These are phyloP conservation scores for Bucorvus abyssinicus DNA, from an alignment of 2,797 vertebrate species.

Conservation along the genomic window DNA sequence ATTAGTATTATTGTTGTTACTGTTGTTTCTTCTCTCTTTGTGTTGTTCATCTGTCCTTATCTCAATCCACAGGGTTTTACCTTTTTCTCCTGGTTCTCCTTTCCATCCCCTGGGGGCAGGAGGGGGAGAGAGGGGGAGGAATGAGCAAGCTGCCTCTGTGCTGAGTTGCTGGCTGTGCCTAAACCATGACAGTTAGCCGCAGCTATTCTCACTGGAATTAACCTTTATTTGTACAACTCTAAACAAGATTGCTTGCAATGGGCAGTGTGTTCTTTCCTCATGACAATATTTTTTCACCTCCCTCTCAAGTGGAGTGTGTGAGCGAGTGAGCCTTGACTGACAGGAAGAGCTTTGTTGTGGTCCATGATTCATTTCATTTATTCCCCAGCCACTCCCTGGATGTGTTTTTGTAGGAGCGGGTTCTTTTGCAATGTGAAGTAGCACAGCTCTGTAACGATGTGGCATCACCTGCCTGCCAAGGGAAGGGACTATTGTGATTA, in stretches of 20 bases:
- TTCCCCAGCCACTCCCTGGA: constrained; percentile 65
- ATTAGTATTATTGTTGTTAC: too few species aligned
- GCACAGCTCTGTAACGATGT: constrained; percentile 5
- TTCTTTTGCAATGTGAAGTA: constrained; percentile 61
- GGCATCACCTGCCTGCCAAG: not conserved
- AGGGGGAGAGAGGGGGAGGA: too few species aligned
- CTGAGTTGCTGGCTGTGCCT: too few species aligned
- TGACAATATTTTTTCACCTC: constrained; percentile 47
- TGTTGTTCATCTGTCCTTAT: too few species aligned
- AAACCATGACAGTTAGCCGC: not conserved
- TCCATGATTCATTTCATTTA: constrained; percentile 67
- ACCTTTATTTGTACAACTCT: not conserved
- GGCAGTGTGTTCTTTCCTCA: constrained; percentile 46
- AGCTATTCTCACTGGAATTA: not conserved
- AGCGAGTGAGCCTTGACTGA: constrained; percentile 28
- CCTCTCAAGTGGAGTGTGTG: not conserved
- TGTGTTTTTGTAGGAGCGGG: constrained; percentile 25
- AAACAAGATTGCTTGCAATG: not conserved
- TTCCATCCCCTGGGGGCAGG: too few species aligned
- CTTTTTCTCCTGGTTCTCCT: too few species aligned
- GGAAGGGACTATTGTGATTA: not conserved
- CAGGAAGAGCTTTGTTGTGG: constrained; percentile 70
- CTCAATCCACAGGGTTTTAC: too few species aligned
- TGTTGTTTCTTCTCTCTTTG: too few species aligned
- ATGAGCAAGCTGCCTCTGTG: too few species aligned